A percentile compares a stretch with the other conserved stretches of the same genome.
Conservation (phyloP, 2,888 invertebrate species). For the Metacarcinus magister region DNA sequence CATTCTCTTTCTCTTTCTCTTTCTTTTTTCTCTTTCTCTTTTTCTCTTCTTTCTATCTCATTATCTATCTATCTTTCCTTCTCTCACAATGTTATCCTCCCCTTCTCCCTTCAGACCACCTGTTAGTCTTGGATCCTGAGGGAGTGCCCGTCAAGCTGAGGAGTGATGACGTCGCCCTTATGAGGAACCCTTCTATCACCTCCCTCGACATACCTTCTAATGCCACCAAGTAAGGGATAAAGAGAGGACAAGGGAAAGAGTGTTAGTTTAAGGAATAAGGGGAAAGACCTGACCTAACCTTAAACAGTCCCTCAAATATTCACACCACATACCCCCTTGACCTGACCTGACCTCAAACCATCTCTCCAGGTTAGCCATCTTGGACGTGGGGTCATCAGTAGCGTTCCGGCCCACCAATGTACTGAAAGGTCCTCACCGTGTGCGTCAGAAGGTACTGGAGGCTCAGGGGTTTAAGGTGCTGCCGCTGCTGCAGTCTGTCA, state of each 20-base stretch:
- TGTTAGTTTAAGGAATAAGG: not conserved
- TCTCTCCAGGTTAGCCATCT: conserved; percentile 44
- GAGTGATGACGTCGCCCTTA: not conserved
- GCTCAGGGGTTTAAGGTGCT: conserved; percentile 19
- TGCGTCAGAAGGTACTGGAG: conserved; percentile 49
- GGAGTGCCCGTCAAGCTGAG: conserved; percentile 51
- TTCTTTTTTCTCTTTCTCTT: no score
- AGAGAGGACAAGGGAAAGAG: not conserved
- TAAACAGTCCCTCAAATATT: not conserved
- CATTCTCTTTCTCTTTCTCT: not conserved
- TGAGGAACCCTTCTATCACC: not conserved
- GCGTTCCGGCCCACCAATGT: not conserved
- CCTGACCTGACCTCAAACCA: not conserved
- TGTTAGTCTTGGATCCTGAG: conserved; percentile 54
- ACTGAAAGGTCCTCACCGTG: not conserved
- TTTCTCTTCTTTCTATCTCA: not conserved
- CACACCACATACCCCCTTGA: not conserved
- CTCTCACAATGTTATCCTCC: not conserved
- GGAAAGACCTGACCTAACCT: no score
- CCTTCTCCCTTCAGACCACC: conserved; percentile 50
- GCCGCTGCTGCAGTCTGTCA: conserved; percentile 32
- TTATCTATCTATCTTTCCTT: not conserved
- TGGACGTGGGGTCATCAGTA: conserved; percentile 37
- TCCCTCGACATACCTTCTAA: not conserved
- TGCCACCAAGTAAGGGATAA: conserved; percentile 45